Evolutionary conservation across 2,797 vertebrate genomes (phyloP).

Genomic region (Acestrorhynchus altus): DNA sequence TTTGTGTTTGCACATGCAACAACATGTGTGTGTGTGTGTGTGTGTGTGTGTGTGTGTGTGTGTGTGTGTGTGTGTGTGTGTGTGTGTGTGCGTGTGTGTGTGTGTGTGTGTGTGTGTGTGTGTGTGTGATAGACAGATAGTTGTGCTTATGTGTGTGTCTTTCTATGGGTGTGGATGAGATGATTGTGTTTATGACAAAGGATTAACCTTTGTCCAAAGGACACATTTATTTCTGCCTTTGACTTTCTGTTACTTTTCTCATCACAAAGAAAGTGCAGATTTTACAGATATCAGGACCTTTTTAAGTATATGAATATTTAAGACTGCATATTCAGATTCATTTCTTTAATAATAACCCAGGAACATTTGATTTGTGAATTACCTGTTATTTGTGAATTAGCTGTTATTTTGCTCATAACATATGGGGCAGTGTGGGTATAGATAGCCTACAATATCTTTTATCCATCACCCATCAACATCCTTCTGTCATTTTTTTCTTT

Average conservation of each 20-base stretch:
- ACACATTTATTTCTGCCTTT: conserved; percentile 76
- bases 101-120: conserved; percentile 18
- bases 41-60: conserved; percentile 43
- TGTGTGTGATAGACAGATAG: no score
- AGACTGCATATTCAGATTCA: not conserved
- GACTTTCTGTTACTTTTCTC: conserved; percentile 80
- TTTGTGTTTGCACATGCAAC: conserved; percentile 26
- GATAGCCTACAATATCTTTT: not conserved
- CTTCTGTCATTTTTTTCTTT: not conserved
- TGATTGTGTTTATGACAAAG: conserved; percentile 81
- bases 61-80: conserved; percentile 62
- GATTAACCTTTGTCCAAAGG: conserved; percentile 92
- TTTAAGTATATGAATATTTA: not conserved
- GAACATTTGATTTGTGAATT: not conserved
- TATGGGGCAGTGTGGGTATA: conserved; percentile 4
- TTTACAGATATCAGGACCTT: not conserved
- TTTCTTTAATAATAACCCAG: no score
- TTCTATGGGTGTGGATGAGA: conserved; percentile 51
- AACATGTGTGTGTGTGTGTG: conserved; percentile 12
- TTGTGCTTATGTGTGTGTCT: conserved; percentile 68
- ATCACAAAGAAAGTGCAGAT: conserved; percentile 79
- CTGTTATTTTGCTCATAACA: not conserved
- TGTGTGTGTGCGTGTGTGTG: conserved; percentile 50
- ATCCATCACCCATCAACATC: not conserved
- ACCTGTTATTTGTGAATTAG: not conserved